Evolutionary conservation across 2,888 invertebrate species (phyloP).

Genomic region (Nephrotoma flavescens): DNA sequence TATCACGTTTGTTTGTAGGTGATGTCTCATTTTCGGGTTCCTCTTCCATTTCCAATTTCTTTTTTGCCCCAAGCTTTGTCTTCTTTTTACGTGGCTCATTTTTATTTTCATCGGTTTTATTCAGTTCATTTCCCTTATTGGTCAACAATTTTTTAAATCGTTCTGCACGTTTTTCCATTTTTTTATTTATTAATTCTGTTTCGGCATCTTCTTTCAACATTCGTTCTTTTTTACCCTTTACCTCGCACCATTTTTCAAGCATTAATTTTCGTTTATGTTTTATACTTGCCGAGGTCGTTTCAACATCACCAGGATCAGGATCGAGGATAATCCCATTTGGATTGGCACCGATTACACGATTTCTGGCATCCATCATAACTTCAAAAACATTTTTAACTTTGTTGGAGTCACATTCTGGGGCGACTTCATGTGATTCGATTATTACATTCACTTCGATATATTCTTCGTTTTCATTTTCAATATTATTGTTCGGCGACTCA

Average conservation of each 20-base stretch:
- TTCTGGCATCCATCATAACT: conserved; percentile 50
- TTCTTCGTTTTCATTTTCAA: conserved; percentile 7
- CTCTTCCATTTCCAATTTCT: conserved; percentile 24
- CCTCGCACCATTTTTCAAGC: conserved; percentile 46
- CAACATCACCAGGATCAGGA: neutral
- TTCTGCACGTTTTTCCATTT: conserved; percentile 45
- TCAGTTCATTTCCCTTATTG: conserved; percentile 4
- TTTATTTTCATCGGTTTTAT: conserved; percentile 5
- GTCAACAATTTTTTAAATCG: conserved; percentile 36
- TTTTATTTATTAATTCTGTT: conserved; percentile 39
- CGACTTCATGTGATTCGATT: neutral
- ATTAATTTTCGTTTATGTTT: conserved; percentile 37
- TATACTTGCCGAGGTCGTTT: conserved; percentile 17
- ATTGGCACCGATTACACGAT: conserved; percentile 47
- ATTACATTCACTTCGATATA: neutral
- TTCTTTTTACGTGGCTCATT: neutral
- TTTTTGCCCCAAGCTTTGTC: neutral
- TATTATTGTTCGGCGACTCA: conserved; percentile 8
- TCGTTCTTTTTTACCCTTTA: conserved; percentile 45
- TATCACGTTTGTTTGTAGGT: conserved; percentile 41
- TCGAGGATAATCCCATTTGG: conserved; percentile 40
- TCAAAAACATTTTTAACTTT: conserved; percentile 39
- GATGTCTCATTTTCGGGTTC: conserved; percentile 25
- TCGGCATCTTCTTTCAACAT: conserved; percentile 41
- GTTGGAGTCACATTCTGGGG: neutral